phyloP scores from a whole-genome alignment of 2,113 vertebrate genomes.

The Himantopus leucocephalus region DNA sequence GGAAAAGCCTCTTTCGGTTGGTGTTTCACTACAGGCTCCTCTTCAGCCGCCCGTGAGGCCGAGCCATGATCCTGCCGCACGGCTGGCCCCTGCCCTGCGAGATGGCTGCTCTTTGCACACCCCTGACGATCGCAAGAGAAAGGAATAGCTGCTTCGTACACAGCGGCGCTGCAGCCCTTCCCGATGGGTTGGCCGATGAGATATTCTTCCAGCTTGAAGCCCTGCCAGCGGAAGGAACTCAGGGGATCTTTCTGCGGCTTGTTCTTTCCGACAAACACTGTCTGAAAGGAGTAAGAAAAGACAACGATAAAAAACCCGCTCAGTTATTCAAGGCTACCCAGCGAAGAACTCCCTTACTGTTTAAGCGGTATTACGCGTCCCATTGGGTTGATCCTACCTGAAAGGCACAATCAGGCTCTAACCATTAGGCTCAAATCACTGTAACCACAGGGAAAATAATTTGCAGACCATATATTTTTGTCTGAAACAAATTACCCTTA shows the following conservation, averaged over 20 bases:
- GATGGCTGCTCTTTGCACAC: fast-evolving
- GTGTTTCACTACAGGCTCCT: neutral
- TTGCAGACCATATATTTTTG: neutral
- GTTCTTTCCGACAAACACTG: constrained; percentile 80
- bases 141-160: constrained; percentile 84
- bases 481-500: neutral
- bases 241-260: constrained; percentile 75
- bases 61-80: neutral
- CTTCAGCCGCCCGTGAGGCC: neutral
- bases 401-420: neutral
- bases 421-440: neutral
- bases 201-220: constrained; percentile 90
- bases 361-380: fast-evolving
- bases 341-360: fast-evolving
- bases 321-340: neutral
- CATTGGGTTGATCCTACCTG: fast-evolving
- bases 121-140: neutral
- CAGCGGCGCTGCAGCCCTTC: constrained; percentile 88
- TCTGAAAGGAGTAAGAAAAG: constrained; percentile 62
- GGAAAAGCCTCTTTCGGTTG: constrained; percentile 33
- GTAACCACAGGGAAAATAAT: neutral
- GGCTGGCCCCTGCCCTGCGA: neutral
- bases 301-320: fast-evolving
- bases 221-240: constrained; percentile 70
- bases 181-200: constrained; percentile 86